Evolutionary conservation across 2,888 invertebrate species (phyloP).

Genomic region (Drosophila kuntzei): DNA sequence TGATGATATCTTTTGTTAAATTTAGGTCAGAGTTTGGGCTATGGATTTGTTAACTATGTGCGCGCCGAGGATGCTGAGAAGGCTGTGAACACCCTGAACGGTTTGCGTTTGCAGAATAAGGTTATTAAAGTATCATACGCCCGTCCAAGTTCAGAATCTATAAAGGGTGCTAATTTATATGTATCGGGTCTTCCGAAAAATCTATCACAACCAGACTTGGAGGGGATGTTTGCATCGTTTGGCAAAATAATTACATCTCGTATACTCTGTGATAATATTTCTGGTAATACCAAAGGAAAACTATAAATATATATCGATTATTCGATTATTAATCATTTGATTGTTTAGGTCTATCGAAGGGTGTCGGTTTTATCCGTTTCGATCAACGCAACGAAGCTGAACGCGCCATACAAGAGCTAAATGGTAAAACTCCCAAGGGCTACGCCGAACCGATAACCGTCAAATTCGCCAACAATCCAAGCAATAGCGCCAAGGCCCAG

Average conservation of each 20-base stretch:
- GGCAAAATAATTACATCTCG: slow-evolving; percentile 98
- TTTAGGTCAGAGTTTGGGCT: slow-evolving; percentile 98
- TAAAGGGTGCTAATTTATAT: slow-evolving; percentile 99
- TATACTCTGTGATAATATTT: slow-evolving; percentile 96
- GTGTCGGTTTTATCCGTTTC: slow-evolving; percentile 97
- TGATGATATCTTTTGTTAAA: neutral
- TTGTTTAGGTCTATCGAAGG: slow-evolving; percentile 93
- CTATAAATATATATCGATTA: neutral
- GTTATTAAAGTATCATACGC: slow-evolving; percentile 99
- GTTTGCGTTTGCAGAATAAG: slow-evolving; percentile 99
- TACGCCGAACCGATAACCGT: slow-evolving; percentile 96
- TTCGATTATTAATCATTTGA: slow-evolving; percentile 8
- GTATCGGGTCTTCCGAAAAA: slow-evolving; percentile 98
- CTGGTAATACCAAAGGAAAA: slow-evolving; percentile 75
- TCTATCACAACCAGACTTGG: slow-evolving; percentile 97
- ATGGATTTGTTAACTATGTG: slow-evolving; percentile 99
- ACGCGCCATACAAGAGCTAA: slow-evolving; percentile 94
- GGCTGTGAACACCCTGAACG: slow-evolving; percentile 99
- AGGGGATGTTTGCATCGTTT: slow-evolving; percentile 96
- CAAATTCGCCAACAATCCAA: slow-evolving; percentile 97
- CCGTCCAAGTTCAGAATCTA: slow-evolving; percentile 98
- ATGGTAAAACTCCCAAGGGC: slow-evolving; percentile 95
- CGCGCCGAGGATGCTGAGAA: slow-evolving; percentile 99
- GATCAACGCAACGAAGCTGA: slow-evolving; percentile 97
- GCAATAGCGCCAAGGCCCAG: slow-evolving; percentile 92